Conservation (phyloP, 2,888 invertebrate species). For the Drosophila pegasa region DNA sequence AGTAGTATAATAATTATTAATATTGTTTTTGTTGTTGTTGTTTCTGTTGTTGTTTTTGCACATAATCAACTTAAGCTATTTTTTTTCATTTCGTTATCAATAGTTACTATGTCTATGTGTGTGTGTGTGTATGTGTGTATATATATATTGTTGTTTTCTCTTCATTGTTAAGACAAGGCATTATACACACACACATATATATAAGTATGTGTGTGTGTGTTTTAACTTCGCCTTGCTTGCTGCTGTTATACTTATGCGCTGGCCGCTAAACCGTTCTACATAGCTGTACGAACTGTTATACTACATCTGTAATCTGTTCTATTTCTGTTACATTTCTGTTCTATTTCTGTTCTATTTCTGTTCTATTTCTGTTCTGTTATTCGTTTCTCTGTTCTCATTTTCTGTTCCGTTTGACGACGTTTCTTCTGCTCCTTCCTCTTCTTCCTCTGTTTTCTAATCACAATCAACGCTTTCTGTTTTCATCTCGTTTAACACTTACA, state of each 20-base stretch:
- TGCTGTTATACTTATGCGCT: conserved; percentile 52
- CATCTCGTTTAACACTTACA: conserved; percentile 60
- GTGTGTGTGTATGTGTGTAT: conserved; percentile 6
- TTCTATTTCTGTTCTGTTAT: conserved; percentile 18
- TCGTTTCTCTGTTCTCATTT: conserved; percentile 34
- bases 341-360: conserved; percentile 16
- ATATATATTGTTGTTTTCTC: background rate
- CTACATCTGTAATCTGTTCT: conserved; percentile 14
- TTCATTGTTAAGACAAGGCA: conserved; percentile 1
- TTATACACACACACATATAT: too few species aligned
- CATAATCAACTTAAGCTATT: conserved; percentile 39
- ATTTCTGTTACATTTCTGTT: too few species aligned
- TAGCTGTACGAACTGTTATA: conserved; percentile 18
- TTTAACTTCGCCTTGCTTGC: conserved; percentile 27
- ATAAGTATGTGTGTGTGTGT: background rate
- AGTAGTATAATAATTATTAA: conserved; percentile 2
- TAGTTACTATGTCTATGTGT: conserved; percentile 4
- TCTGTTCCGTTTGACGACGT: conserved; percentile 57
- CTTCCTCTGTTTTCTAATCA: conserved; percentile 78
- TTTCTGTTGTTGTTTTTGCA: conserved; percentile 44
- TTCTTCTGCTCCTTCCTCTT: background rate
- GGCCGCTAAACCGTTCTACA: conserved; percentile 52
- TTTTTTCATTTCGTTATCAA: conserved; percentile 5
- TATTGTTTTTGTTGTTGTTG: conserved; percentile 10
- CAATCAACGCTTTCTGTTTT: conserved; percentile 76